Evolutionary conservation across 23 tunicate species (phyloP).

Genomic region (Phallusia fumigata): DNA sequence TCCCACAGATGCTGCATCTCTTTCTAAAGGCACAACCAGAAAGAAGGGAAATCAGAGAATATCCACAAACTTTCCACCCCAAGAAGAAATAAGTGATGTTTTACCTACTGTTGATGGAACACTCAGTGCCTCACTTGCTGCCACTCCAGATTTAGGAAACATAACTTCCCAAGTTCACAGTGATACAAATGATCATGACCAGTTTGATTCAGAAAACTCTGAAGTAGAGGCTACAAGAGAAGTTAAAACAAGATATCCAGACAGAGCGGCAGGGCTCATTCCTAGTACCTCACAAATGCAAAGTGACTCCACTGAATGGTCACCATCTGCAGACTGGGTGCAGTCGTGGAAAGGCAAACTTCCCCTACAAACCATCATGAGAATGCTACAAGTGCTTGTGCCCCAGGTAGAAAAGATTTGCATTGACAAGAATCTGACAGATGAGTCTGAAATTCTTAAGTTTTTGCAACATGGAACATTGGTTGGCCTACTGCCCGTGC

Average conservation of each 20-base stretch:
- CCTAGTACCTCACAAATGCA: background rate
- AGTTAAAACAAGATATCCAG: conserved; percentile 13
- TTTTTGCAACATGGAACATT: conserved; percentile 95
- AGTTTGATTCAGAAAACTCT: conserved; percentile 7
- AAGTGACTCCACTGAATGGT: conserved; percentile 31
- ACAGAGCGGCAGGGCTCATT: background rate
- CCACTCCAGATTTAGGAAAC: conserved; percentile 64
- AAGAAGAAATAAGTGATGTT: conserved; percentile 10
- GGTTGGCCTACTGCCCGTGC: conserved; percentile 96
- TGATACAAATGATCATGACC: conserved; percentile 9
- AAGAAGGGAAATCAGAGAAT: conserved; percentile 26
- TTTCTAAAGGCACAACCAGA: conserved; percentile 64
- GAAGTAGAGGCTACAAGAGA: conserved; percentile 20
- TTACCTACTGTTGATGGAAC: conserved; percentile 26
- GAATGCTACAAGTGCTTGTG: conserved; percentile 97
- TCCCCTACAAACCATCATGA: conserved; percentile 97
- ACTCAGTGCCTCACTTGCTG: conserved; percentile 60
- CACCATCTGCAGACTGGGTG: conserved; percentile 68
- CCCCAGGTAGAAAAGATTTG: conserved; percentile 99
- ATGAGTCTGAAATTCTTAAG: conserved; percentile 92
- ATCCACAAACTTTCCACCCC: conserved; percentile 8
- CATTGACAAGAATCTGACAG: conserved; percentile 96
- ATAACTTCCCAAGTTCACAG: conserved; percentile 60
- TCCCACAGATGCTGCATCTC: conserved; percentile 78
- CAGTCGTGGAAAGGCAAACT: conserved; percentile 85